Conservation (phyloP, 2,888 invertebrate genomes). For the Pandemis heparana region DNA sequence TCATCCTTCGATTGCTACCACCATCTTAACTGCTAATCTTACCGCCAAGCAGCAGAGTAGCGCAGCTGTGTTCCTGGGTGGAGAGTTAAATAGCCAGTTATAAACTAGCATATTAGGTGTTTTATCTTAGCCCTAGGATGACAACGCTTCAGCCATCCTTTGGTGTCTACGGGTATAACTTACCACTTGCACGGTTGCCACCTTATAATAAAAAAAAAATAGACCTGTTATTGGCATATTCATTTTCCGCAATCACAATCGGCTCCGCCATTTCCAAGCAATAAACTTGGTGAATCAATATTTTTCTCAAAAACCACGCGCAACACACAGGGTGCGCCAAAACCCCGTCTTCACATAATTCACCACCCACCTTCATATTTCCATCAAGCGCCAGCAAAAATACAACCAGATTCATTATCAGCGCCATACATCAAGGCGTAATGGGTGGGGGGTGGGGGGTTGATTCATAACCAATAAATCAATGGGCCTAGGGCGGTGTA, state of each 20-base stretch:
- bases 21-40: too few species aligned
- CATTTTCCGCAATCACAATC: neutral
- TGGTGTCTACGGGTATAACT: too few species aligned
- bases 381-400: constrained; percentile 48
- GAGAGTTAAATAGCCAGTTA: too few species aligned
- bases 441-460: constrained; percentile 65
- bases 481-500: constrained; percentile 75
- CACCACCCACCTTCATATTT: constrained; percentile 47
- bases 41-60: too few species aligned
- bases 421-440: constrained; percentile 54
- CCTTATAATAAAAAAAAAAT: too few species aligned
- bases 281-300: neutral
- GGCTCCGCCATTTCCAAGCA: neutral
- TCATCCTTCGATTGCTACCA: too few species aligned
- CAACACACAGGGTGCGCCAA: constrained; percentile 31
- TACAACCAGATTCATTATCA: constrained; percentile 49
- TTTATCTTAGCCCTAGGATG: too few species aligned
- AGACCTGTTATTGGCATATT: too few species aligned
- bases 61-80: too few species aligned
- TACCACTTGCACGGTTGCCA: too few species aligned
- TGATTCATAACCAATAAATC: constrained; percentile 86
- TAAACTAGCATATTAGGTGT: too few species aligned
- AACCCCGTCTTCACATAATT: constrained; percentile 43
- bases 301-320: neutral
- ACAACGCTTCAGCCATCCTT: too few species aligned